These are phyloP conservation scores for Bufo gargarizans DNA, from an alignment of 2,113 vertebrate species.

Conservation along the genomic window DNA sequence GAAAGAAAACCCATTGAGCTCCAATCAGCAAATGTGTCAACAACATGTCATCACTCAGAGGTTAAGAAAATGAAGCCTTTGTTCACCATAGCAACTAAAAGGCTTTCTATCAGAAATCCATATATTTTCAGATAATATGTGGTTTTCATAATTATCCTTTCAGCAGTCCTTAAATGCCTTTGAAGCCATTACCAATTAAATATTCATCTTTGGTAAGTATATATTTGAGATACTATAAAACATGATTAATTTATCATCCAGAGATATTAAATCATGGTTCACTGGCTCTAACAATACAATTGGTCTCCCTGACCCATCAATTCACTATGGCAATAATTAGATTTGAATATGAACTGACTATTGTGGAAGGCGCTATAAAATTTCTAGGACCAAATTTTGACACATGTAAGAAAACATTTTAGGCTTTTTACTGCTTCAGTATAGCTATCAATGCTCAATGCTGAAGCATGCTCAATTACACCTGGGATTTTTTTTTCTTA, in stretches of 20 bases:
- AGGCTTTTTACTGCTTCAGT: background rate
- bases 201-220: slow-evolving; percentile 58
- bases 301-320: slow-evolving; percentile 54
- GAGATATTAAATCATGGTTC: slow-evolving; percentile 59
- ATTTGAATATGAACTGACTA: slow-evolving; percentile 57
- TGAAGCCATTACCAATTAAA: slow-evolving; percentile 59
- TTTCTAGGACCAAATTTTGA: slow-evolving; percentile 15
- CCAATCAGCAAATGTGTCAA: slow-evolving; percentile 59
- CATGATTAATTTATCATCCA: slow-evolving; percentile 60
- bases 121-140: slow-evolving; percentile 60
- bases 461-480: background rate
- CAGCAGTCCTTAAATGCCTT: slow-evolving; percentile 59
- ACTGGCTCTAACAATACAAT: slow-evolving; percentile 58
- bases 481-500: background rate
- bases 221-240: slow-evolving; percentile 60
- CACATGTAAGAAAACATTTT: slow-evolving; percentile 24
- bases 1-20: slow-evolving; percentile 58
- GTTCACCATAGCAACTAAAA: slow-evolving; percentile 60
- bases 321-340: slow-evolving; percentile 59
- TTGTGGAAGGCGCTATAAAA: slow-evolving; percentile 17
- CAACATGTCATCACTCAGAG: slow-evolving; percentile 59
- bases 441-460: background rate
- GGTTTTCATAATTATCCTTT: slow-evolving; percentile 60
- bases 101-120: slow-evolving; percentile 60
- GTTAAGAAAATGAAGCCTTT: slow-evolving; percentile 60